These are phyloP conservation scores for Micromys minutus DNA, from an alignment of 2,113 vertebrate genomes.

Conservation along the genomic window DNA sequence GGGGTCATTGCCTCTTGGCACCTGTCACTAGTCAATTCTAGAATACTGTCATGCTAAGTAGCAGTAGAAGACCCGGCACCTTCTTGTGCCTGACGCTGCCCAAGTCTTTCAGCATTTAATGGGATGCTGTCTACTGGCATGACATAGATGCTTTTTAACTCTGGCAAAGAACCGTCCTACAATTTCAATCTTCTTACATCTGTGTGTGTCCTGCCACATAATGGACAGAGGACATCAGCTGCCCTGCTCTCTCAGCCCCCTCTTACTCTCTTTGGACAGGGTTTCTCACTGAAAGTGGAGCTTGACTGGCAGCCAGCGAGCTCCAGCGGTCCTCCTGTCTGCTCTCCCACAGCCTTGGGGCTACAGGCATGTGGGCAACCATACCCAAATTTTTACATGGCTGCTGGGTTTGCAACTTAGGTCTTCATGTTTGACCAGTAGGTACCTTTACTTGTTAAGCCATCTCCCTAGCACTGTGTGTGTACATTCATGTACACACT, in stretches of 20 bases:
- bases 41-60: background rate
- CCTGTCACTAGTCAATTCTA: background rate
- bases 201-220: background rate
- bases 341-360: background rate
- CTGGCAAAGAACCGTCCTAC: constrained; percentile 8
- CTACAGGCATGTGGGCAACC: background rate
- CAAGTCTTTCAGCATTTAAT: background rate
- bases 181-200: background rate
- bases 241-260: background rate
- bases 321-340: background rate
- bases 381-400: background rate
- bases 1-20: background rate
- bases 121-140: background rate
- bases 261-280: background rate
- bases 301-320: background rate
- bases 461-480: background rate
- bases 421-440: background rate
- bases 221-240: background rate
- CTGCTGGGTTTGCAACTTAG: background rate
- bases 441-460: background rate
- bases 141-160: constrained; percentile 23
- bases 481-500: background rate
- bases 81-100: background rate
- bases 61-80: background rate
- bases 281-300: background rate